A percentile compares a stretch with the other conserved stretches of the same genome.
Conservation (phyloP, 2,113 vertebrate species). For the Uria aalge region DNA sequence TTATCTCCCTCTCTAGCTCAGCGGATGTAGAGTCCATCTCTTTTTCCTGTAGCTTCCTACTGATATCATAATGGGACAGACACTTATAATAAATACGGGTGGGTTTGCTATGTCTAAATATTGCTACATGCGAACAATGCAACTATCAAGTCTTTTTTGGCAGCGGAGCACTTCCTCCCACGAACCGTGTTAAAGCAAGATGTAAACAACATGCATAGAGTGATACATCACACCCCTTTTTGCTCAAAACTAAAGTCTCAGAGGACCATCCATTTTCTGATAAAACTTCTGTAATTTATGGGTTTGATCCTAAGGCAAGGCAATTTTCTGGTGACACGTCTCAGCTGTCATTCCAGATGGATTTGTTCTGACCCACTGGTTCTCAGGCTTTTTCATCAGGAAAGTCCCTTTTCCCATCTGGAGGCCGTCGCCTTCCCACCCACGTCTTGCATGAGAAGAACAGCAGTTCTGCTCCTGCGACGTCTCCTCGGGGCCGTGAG, state of each 20-base stretch:
- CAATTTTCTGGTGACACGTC: neutral
- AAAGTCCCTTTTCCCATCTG: constrained; percentile 54
- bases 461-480: neutral
- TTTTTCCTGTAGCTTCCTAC: neutral
- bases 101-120: neutral
- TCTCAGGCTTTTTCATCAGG: constrained; percentile 24
- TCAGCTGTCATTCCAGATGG: neutral
- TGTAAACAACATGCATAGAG: neutral
- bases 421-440: neutral
- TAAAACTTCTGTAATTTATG: neutral
- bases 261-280: neutral
- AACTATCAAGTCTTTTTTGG: neutral
- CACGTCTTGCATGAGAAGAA: neutral
- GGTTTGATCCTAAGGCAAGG: neutral
- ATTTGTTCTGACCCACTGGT: neutral
- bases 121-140: neutral
- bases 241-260: neutral
- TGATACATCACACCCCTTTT: neutral
- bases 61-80: rapidly evolving
- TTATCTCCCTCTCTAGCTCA: neutral
- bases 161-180: constrained; percentile 23
- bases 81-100: neutral
- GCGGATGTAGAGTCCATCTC: neutral
- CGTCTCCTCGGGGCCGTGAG: neutral
- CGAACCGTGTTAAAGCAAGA: neutral